A percentile compares a stretch with the other conserved stretches of the same genome.
Evolutionary conservation across 2,888 invertebrate species (phyloP).

Genomic region (Tipula unca): DNA sequence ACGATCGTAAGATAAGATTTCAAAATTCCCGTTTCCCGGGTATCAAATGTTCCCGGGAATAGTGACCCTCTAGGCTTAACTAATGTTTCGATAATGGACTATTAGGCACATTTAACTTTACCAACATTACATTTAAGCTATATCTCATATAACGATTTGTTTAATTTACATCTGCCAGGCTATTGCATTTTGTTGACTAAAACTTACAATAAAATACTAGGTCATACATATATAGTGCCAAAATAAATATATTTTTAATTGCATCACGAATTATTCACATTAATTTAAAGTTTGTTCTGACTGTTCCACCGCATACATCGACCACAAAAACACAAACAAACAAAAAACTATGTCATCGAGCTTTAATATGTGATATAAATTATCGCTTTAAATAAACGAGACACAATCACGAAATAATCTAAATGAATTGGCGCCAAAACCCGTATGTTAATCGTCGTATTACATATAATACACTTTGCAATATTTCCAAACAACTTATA

Average conservation of each 20-base stretch:
- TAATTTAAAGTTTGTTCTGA: background rate
- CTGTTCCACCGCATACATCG: background rate
- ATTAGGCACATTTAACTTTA: too few species aligned
- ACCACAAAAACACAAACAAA: background rate
- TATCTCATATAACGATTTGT: too few species aligned
- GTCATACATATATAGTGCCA: background rate
- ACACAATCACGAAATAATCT: background rate
- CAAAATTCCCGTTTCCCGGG: too few species aligned
- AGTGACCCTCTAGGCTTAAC: too few species aligned
- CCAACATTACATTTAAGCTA: too few species aligned
- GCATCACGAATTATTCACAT: background rate
- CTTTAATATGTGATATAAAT: background rate
- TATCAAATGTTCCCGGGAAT: too few species aligned
- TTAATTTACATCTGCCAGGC: too few species aligned
- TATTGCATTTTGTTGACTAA: too few species aligned
- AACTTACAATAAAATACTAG: too few species aligned
- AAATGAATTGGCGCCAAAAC: background rate
- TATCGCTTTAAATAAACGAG: background rate
- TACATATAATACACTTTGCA: background rate
- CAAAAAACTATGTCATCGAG: background rate
- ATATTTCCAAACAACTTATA: background rate
- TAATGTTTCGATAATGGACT: too few species aligned
- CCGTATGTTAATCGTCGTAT: too few species aligned
- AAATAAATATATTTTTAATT: background rate
- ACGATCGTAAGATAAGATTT: too few species aligned